Evolutionary conservation across 2,888 invertebrate genomes (phyloP).

Genomic region (Drosophila peninsularis): DNA sequence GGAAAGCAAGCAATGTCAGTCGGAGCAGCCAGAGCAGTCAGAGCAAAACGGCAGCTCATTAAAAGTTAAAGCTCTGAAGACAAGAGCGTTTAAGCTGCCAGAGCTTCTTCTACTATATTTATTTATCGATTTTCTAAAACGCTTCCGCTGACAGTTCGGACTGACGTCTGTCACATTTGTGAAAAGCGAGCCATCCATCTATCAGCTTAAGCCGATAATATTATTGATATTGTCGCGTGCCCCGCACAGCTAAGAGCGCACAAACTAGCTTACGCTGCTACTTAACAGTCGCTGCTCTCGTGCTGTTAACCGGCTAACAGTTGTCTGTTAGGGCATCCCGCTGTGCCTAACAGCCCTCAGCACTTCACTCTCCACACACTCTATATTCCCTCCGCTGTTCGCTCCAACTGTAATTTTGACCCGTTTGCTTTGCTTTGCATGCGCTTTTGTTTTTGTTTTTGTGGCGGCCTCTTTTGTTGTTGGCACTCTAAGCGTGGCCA

Average conservation of each 20-base stretch:
- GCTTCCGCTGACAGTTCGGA: slow-evolving; percentile 67
- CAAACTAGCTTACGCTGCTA: slow-evolving; percentile 9
- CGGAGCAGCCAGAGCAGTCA: slow-evolving; percentile 37
- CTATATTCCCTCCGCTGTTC: slow-evolving; percentile 7
- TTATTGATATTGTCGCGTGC: slow-evolving; percentile 47
- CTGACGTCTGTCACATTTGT: slow-evolving; percentile 70
- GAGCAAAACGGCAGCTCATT: slow-evolving; percentile 56
- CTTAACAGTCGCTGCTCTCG: slow-evolving; percentile 39
- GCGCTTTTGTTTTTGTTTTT: slow-evolving; percentile 37
- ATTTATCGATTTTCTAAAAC: slow-evolving; percentile 67
- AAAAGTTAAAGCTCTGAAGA: slow-evolving; percentile 41
- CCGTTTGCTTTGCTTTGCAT: slow-evolving; percentile 52
- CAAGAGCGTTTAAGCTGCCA: slow-evolving; percentile 11
- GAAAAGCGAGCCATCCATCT: slow-evolving; percentile 44
- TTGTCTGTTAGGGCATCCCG: slow-evolving; percentile 27
- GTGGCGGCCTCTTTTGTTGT: slow-evolving; percentile 61
- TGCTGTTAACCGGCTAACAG: slow-evolving; percentile 28
- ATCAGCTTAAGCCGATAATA: slow-evolving; percentile 31
- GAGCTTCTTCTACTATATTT: slow-evolving; percentile 34
- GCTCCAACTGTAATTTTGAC: slow-evolving; percentile 60
- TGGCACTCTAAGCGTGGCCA: slow-evolving; percentile 65
- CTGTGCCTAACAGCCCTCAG: slow-evolving; percentile 4
- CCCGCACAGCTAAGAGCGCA: slow-evolving; percentile 5
- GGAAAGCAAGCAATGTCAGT: slow-evolving; percentile 32
- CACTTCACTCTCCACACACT: background rate